Percentiles rank a stretch among this genome's conserved stretches.
Evolutionary conservation across 2,113 vertebrate species (phyloP).

Genomic region (Austrofundulus limnaeus): DNA sequence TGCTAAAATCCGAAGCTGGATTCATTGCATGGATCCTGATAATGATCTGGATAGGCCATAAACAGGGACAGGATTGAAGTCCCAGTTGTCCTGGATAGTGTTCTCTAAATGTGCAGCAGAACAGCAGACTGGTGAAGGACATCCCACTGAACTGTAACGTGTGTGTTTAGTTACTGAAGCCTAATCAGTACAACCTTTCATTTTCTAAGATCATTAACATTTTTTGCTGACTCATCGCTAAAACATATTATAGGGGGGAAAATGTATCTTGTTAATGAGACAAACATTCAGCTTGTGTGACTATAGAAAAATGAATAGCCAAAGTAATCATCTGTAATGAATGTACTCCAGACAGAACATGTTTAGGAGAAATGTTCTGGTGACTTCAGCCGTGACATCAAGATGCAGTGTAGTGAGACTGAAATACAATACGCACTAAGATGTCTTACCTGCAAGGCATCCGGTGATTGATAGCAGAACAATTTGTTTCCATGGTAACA

Average conservation of each 20-base stretch:
- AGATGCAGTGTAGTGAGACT: constrained; percentile 26
- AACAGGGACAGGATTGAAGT: constrained; percentile 57
- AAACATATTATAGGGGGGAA: neutral
- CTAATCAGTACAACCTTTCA: constrained; percentile 47
- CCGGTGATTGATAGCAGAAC: constrained; percentile 87
- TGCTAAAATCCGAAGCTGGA: constrained; percentile 53
- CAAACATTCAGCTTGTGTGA: neutral
- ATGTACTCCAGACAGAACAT: constrained; percentile 18
- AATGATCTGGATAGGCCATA: constrained; percentile 67
- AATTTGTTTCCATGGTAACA: constrained; percentile 92
- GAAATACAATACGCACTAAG: constrained; percentile 62
- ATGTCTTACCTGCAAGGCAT: constrained; percentile 91
- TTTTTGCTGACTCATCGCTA: constrained; percentile 7
- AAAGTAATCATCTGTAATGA: constrained; percentile 14
- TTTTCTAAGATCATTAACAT: constrained; percentile 36
- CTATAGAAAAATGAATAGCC: neutral
- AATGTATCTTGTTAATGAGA: neutral
- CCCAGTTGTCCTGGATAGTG: constrained; percentile 23
- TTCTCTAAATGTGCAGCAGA: constrained; percentile 33
- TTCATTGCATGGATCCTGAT: constrained; percentile 64
- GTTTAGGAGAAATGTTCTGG: constrained; percentile 19
- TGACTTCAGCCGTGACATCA: constrained; percentile 43
- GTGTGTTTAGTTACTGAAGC: constrained; percentile 19
- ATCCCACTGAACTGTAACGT: constrained; percentile 10
- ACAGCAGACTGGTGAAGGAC: constrained; percentile 48